Evolutionary conservation across 2,113 vertebrate species (phyloP), one percentile per base, ranked within the genome.

Genomic region (Hippopotamus amphibius): DNA sequence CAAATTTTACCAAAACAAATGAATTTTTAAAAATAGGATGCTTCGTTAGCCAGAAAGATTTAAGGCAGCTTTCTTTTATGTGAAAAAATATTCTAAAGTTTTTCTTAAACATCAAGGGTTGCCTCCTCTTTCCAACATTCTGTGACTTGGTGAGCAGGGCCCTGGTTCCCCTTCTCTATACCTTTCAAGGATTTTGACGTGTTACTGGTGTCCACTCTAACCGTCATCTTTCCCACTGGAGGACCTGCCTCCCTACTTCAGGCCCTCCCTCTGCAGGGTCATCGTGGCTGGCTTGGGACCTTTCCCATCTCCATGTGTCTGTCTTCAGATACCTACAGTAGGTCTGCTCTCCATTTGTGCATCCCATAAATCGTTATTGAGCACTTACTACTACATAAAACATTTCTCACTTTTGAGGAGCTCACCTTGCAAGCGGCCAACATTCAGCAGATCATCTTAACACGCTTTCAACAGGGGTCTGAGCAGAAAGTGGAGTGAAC

Each of bases 1-100:
- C n/a, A 87, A 86, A n/a, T n/a, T 87, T 79, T 33, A 83, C 19
- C 30, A 9, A 76, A 74, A 81, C 33, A 63, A 92, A 71, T 65
- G 61, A 83, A 90, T 41, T 41, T 41, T 21, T 24, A 48, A 59
- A 72, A 74, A 22, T 41, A 11, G 0, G 4, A 46, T n/a, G 12
- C 5, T 90, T 94, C 26, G 1, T 57, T 81, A 66, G 26, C 33
- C 33, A 66, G 30, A 85, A 80, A 30, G 72, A 61, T 61, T 76
- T 19, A 72, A 86, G 41, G 11, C 21, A 68, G 50, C 26, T 76
- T 86, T 53, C 55, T n/a, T 85, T 93, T 21, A 55, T 7, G 19
- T 53, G 41, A 71, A 71, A 88, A 50, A 37, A 33, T 1, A 33
- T 28, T 28, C 43, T 50, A 7, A 59, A 30, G 83, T 53, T 53